Conservation (phyloP, 2,888 invertebrate genomes). For the Heteropelma amictum region DNA sequence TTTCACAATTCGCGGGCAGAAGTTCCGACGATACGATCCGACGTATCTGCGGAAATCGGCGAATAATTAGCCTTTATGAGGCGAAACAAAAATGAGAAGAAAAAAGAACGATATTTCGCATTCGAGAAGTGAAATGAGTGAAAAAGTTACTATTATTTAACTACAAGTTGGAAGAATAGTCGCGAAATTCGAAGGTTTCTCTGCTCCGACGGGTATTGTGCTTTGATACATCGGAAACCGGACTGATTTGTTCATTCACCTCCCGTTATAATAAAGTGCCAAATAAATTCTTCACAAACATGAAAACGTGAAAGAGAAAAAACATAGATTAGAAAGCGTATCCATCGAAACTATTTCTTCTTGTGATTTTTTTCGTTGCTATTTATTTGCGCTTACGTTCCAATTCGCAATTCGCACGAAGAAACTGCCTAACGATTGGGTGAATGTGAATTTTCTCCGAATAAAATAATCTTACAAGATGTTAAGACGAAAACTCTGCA, state of each 20-base stretch:
- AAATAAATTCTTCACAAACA: background rate
- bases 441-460: background rate
- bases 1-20: background rate
- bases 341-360: background rate
- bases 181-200: too few species aligned
- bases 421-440: background rate
- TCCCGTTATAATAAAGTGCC: too few species aligned
- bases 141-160: background rate
- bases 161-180: background rate
- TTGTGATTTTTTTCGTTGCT: slow-evolving; percentile 8
- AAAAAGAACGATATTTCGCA: background rate
- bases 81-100: background rate
- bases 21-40: background rate
- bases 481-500: too few species aligned
- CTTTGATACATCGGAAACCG: background rate
- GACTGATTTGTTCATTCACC: background rate
- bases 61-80: too few species aligned
- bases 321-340: too few species aligned
- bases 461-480: background rate
- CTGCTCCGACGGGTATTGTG: too few species aligned
- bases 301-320: too few species aligned
- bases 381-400: slow-evolving; percentile 32
- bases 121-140: background rate
- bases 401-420: slow-evolving; percentile 2
- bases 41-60: background rate